Conservation (phyloP, 2,888 invertebrate genomes). For the Ichneumon xanthorius region DNA sequence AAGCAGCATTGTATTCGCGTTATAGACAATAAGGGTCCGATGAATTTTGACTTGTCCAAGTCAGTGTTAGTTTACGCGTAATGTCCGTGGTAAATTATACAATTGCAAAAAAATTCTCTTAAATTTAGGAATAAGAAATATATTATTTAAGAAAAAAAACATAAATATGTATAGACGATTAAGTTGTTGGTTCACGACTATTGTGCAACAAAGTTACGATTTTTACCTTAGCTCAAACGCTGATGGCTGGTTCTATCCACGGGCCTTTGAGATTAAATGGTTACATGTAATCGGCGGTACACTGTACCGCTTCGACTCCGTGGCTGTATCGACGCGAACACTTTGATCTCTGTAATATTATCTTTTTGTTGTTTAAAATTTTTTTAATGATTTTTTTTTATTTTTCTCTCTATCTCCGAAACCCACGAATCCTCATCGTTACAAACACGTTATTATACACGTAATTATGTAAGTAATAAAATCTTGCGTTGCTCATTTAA, state of each 20-base stretch:
- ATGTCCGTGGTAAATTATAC: conserved; percentile 5
- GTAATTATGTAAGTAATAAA: conserved; percentile 13
- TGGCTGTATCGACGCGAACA: background rate
- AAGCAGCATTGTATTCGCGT: conserved; percentile 42
- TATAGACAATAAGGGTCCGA: conserved; percentile 51
- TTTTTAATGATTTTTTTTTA: background rate
- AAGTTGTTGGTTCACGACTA: conserved; percentile 19
- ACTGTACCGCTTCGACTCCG: background rate
- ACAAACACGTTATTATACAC: background rate
- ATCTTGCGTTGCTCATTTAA: conserved; percentile 12
- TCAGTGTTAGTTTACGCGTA: conserved; percentile 10
- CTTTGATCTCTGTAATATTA: conserved; percentile 7
- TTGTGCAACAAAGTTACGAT: conserved; percentile 15
- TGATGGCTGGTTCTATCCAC: conserved; percentile 3
- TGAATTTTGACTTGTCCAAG: conserved; percentile 31
- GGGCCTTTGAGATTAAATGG: conserved; percentile 7
- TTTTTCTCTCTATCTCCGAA: background rate
- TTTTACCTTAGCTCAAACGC: conserved; percentile 19
- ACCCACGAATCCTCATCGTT: background rate
- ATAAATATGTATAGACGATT: background rate
- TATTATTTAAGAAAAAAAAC: conserved; percentile 14
- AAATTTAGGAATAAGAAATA: conserved; percentile 4
- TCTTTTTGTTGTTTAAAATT: background rate
- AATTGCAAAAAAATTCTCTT: conserved; percentile 12
- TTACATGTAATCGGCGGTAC: background rate